Percentiles rank a stretch among this genome's conserved stretches.
These are phyloP conservation scores for Pseudanteris insignis DNA, from an alignment of 2,888 invertebrate species.

Conservation along the genomic window DNA sequence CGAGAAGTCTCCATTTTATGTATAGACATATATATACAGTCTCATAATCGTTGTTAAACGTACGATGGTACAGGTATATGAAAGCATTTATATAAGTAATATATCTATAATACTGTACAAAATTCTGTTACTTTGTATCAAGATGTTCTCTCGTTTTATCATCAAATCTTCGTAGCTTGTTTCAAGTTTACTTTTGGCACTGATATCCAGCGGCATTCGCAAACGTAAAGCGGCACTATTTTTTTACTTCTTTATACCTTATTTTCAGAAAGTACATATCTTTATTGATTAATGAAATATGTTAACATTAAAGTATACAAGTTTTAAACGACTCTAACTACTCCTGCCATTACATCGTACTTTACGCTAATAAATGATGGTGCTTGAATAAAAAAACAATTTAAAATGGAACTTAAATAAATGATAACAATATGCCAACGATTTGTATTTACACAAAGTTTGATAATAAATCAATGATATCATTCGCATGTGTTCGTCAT, in stretches of 20 bases:
- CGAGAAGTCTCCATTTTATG: too few species aligned
- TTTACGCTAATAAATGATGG: constrained; percentile 23
- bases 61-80: constrained; percentile 4
- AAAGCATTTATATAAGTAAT: too few species aligned
- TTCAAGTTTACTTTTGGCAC: constrained; percentile 18
- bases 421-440: constrained; percentile 25
- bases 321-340: constrained; percentile 25
- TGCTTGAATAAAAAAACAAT: constrained; percentile 20
- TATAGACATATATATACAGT: constrained; percentile 27
- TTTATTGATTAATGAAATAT: not conserved
- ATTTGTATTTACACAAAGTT: constrained; percentile 36
- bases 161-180: constrained; percentile 8
- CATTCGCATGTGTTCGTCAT: constrained; percentile 47
- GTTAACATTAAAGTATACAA: not conserved
- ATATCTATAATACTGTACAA: constrained; percentile 25
- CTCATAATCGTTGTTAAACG: constrained; percentile 7
- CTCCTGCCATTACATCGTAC: constrained; percentile 12
- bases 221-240: constrained; percentile 47
- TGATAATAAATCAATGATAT: constrained; percentile 27
- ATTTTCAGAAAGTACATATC: not conserved
- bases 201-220: constrained; percentile 25
- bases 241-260: not conserved
- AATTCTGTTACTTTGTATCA: constrained; percentile 8
- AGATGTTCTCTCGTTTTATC: constrained; percentile 7
- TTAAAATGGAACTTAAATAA: constrained; percentile 17